Evolutionary conservation across 2,888 invertebrate species (phyloP).

Genomic region (Melanostoma scalare): DNA sequence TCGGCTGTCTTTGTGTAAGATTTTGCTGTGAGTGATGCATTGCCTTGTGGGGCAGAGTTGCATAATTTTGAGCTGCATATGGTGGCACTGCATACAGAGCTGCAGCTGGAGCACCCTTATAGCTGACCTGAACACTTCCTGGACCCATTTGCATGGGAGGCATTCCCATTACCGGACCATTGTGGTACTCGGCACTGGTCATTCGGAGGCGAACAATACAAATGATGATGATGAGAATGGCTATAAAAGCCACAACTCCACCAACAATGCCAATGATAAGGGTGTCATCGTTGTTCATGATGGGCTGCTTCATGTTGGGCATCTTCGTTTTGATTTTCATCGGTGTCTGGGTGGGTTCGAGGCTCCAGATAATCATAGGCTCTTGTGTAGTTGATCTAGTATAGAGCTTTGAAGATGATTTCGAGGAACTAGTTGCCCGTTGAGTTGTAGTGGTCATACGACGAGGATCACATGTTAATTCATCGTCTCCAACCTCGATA

Average conservation of each 20-base stretch:
- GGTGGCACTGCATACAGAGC: slow-evolving; percentile 85
- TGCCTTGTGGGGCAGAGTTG: slow-evolving; percentile 87
- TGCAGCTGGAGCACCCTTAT: slow-evolving; percentile 82
- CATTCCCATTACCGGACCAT: slow-evolving; percentile 86
- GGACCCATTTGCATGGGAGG: slow-evolving; percentile 83
- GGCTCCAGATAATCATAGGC: slow-evolving; percentile 95
- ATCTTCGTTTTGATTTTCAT: slow-evolving; percentile 84
- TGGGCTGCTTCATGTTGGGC: slow-evolving; percentile 85
- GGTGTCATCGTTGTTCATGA: slow-evolving; percentile 92
- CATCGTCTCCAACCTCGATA: slow-evolving; percentile 90
- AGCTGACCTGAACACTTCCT: slow-evolving; percentile 84
- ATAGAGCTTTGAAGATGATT: slow-evolving; percentile 81
- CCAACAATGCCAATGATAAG: slow-evolving; percentile 97
- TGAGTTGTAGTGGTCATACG: slow-evolving; percentile 82
- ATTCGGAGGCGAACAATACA: slow-evolving; percentile 91
- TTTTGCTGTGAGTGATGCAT: slow-evolving; percentile 81
- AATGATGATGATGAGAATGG: slow-evolving; percentile 93
- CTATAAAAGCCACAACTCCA: slow-evolving; percentile 95
- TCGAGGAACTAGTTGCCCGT: slow-evolving; percentile 76
- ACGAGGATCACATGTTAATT: slow-evolving; percentile 89
- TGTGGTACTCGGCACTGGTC: slow-evolving; percentile 87
- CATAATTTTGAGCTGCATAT: slow-evolving; percentile 84
- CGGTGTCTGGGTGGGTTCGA: slow-evolving; percentile 88
- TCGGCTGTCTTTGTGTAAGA: slow-evolving; percentile 81
- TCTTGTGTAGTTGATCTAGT: slow-evolving; percentile 86